Evolutionary conservation across 2,113 vertebrate species (phyloP), one percentile per base, ranked within the genome.

Genomic region (Cavia porcellus): DNA sequence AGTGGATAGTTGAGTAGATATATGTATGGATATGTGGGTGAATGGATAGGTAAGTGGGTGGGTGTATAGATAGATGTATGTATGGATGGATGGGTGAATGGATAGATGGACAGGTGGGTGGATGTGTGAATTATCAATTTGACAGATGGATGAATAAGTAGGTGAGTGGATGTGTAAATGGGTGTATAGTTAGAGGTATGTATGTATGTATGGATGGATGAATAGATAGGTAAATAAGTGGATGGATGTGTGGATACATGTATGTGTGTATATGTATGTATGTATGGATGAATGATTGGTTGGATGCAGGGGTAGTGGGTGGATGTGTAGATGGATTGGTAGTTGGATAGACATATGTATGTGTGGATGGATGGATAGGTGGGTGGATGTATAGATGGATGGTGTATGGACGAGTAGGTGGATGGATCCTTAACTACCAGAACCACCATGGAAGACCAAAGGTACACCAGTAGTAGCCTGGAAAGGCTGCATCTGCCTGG

Each of bases 221-320:
- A 8, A 62, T 19, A 19, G 55, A 57, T 57, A 32, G 35, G 1
- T 28, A 0, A 17, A 0, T 9, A 0, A 0, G 0, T 32, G 10
- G 15, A 1, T 72, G 12, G 15, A 2, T 25, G 2, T 7, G 0
- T 66, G 3, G 7, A 0, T 28, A 13, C 10, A 12, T 80, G 35
- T 9, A 11, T 13, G 2, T 8, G 2, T 6, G 12, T 13, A 20
- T n/a, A 50, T 1, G 4, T 7, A 14, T 57, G 55, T 17, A 57
- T 5, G 14, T 17, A 0, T 38, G 42, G n/a, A 10, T 28, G 59
- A 8, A 61, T 66, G 3, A 7, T 3, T 32, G 17, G 25, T 6
- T 38, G 0, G 45, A 20, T 70, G 7, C 7, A 4, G 15, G 4
- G 45, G 0, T 38, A 9, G 10, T 68, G 66, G 7, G 35, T n/a